Conservation (phyloP, 1,140 invertebrate genomes). For the Polypedilum vanderplanki region DNA sequence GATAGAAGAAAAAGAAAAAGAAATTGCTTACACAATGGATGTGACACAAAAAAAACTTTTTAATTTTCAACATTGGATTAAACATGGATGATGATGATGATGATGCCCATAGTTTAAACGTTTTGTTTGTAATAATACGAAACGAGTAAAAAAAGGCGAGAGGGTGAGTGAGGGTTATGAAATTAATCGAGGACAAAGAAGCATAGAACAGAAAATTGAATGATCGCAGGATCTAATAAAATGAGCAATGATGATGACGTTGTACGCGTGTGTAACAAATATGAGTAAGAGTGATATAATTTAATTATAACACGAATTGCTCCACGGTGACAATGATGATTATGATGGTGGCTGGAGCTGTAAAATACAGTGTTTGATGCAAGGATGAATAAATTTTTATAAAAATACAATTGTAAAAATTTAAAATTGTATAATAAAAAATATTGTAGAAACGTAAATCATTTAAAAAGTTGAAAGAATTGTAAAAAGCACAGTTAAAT, state of each 20-base stretch:
- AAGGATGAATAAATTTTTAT: no score
- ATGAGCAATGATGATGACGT: slow-evolving; percentile 2
- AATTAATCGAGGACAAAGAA: neutral
- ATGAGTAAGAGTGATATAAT: neutral
- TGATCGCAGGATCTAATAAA: slow-evolving; percentile 17
- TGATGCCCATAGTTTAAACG: slow-evolving; percentile 5
- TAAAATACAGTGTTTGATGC: neutral
- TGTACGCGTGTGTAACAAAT: neutral
- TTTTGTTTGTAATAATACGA: neutral
- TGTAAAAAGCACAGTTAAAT: no score
- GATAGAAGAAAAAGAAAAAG: neutral
- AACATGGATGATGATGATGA: neutral
- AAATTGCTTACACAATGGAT: neutral
- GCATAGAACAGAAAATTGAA: neutral
- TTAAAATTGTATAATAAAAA: no score
- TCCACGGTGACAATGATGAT: neutral
- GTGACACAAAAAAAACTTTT: neutral
- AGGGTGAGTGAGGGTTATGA: neutral
- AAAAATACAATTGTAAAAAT: no score
- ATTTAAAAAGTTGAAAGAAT: no score
- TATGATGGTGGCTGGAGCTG: neutral
- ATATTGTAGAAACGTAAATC: no score
- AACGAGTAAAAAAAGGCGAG: neutral
- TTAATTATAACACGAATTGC: neutral
- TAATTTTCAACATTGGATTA: slow-evolving; percentile 13